Evolutionary conservation across 2,113 vertebrate species (phyloP).

Genomic region (Semnopithecus entellus): DNA sequence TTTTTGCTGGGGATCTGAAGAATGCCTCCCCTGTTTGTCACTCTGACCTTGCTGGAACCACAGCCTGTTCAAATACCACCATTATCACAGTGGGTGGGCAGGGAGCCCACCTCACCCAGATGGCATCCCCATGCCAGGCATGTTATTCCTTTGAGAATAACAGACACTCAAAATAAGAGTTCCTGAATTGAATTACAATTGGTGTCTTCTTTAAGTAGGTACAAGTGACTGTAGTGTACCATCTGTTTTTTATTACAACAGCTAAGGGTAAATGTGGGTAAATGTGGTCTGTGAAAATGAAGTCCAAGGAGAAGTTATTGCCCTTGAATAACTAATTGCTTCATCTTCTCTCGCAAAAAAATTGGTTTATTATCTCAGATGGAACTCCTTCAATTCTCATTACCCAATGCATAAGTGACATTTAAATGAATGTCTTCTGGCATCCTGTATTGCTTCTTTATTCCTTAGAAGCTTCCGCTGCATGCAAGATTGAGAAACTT

Average conservation of each 20-base stretch:
- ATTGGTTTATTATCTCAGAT: constrained; percentile 46
- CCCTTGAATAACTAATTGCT: constrained; percentile 65
- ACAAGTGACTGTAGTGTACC: not conserved
- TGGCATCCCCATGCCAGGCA: accelerated
- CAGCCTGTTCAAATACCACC: too few species aligned
- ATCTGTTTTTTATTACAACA: not conserved
- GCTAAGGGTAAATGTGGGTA: not conserved
- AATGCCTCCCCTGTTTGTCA: not conserved
- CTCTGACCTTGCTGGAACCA: not conserved
- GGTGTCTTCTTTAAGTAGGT: not conserved
- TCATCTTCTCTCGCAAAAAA: constrained; percentile 36
- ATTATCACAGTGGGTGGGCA: too few species aligned
- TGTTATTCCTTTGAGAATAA: not conserved
- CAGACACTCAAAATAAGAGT: not conserved
- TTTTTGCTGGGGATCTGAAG: not conserved
- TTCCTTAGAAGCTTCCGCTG: not conserved
- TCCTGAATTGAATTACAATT: not conserved
- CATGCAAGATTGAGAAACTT: not conserved
- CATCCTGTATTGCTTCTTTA: accelerated
- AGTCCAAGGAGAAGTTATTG: not conserved
- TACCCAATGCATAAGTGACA: constrained; percentile 14
- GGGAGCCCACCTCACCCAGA: not conserved
- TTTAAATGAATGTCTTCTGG: constrained; percentile 13
- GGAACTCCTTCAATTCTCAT: not conserved
- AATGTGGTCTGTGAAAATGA: not conserved